Evolutionary conservation across 2,888 invertebrate genomes (phyloP).

Genomic region (Neocrepidodera transversa): DNA sequence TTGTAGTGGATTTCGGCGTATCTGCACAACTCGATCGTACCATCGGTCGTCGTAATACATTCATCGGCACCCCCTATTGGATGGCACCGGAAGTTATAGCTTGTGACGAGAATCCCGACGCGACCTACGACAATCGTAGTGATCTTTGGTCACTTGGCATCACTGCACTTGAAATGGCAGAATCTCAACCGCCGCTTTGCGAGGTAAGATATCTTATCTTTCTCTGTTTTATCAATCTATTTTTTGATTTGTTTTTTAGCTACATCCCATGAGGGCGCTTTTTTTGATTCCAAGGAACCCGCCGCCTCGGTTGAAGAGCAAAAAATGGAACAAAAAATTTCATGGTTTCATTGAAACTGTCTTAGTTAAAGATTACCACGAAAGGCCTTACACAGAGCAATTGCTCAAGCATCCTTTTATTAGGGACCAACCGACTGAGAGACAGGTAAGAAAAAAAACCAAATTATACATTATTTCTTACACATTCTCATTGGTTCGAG

Average conservation of each 20-base stretch:
- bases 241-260: slow-evolving; percentile 50
- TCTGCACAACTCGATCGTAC: slow-evolving; percentile 99
- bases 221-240: not conserved
- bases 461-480: not conserved
- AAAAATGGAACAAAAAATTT: slow-evolving; percentile 98
- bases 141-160: slow-evolving; percentile 94
- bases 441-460: slow-evolving; percentile 78
- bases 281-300: slow-evolving; percentile 99
- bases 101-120: slow-evolving; percentile 99
- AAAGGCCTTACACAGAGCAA: slow-evolving; percentile 97
- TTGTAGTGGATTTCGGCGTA: slow-evolving; percentile 96
- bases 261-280: slow-evolving; percentile 99
- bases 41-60: slow-evolving; percentile 97
- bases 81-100: slow-evolving; percentile 99
- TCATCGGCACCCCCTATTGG: slow-evolving; percentile 98
- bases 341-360: slow-evolving; percentile 98
- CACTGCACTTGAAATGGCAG: slow-evolving; percentile 99
- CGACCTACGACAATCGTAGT: slow-evolving; percentile 97
- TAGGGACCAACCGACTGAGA: slow-evolving; percentile 97
- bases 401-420: slow-evolving; percentile 97
- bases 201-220: slow-evolving; percentile 61
- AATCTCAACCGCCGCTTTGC: slow-evolving; percentile 98
- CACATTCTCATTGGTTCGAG: too few relatives aligned
- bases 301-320: slow-evolving; percentile 95
- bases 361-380: slow-evolving; percentile 96